Conservation (phyloP, 2,888 invertebrate species). For the Temnothorax rugatulus region DNA sequence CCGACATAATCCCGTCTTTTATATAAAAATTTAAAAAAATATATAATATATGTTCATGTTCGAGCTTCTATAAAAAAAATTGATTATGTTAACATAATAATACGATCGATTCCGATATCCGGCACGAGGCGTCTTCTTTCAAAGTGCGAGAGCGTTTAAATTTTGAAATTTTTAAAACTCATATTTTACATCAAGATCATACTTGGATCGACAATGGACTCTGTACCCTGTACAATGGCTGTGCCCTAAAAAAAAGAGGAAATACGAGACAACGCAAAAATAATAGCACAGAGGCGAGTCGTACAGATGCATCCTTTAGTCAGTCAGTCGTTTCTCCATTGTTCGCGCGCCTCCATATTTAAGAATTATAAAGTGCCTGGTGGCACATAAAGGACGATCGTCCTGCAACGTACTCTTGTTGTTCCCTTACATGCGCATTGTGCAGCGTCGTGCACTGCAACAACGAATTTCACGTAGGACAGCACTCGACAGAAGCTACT, state of each 20-base stretch:
- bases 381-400: conserved; percentile 37
- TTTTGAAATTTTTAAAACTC: neutral
- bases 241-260: neutral
- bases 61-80: neutral
- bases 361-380: conserved; percentile 49
- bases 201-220: conserved; percentile 7
- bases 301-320: conserved; percentile 27
- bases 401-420: conserved; percentile 15
- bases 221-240: conserved; percentile 6
- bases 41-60: neutral
- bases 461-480: conserved; percentile 28
- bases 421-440: conserved; percentile 18
- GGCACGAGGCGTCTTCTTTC: neutral
- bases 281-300: conserved; percentile 29
- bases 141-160: neutral
- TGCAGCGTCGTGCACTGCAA: neutral
- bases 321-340: conserved; percentile 50
- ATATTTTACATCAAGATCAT: conserved; percentile 28
- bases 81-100: neutral
- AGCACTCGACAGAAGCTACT: neutral
- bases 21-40: neutral
- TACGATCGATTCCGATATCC: neutral
- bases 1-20: conserved; percentile 2
- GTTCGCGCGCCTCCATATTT: conserved; percentile 47
- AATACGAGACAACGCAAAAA: conserved; percentile 32